phyloP scores from a whole-genome alignment of 53 echinoderm and acorn worm genomes.

The Echinarachnius parma region DNA sequence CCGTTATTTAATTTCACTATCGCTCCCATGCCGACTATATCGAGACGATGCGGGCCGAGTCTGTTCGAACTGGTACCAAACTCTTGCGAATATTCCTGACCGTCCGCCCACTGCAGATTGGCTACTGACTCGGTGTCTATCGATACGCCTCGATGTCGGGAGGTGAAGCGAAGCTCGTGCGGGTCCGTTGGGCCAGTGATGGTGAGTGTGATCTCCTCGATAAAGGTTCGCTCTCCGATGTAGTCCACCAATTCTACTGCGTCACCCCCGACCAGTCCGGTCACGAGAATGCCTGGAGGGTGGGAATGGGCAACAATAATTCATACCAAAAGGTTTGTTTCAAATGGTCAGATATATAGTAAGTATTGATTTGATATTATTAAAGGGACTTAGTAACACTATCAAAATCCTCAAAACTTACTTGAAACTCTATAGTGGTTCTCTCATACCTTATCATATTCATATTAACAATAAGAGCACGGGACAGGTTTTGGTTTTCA shows the following conservation, averaged over 20 bases:
- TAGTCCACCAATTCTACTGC: not conserved
- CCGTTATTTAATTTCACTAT: slow-evolving; percentile 14
- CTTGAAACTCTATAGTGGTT: too few species aligned
- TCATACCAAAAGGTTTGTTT: too few species aligned
- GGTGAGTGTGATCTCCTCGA: slow-evolving; percentile 9
- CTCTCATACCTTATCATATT: too few species aligned
- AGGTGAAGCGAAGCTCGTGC: slow-evolving; percentile 21
- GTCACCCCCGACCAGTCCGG: slow-evolving; percentile 20
- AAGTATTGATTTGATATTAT: too few species aligned
- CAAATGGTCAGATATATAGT: too few species aligned
- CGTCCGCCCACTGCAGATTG: slow-evolving; percentile 3
- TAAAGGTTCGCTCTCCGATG: slow-evolving; percentile 15
- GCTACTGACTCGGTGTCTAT: not conserved
- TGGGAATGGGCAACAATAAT: too few species aligned
- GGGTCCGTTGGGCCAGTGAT: not conserved
- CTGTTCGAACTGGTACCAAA: not conserved
- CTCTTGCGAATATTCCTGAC: not conserved
- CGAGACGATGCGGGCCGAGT: not conserved
- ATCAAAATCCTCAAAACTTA: too few species aligned
- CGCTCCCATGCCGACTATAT: slow-evolving; percentile 4
- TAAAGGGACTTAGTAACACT: too few species aligned
- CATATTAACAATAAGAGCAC: too few species aligned
- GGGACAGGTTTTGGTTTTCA: too few species aligned
- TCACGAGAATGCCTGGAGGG: slow-evolving; percentile 1
- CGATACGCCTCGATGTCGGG: not conserved